Percentiles rank a stretch among this genome's conserved stretches.
Conservation (phyloP, 2,113 vertebrate genomes). For the Pristiophorus japonicus region DNA sequence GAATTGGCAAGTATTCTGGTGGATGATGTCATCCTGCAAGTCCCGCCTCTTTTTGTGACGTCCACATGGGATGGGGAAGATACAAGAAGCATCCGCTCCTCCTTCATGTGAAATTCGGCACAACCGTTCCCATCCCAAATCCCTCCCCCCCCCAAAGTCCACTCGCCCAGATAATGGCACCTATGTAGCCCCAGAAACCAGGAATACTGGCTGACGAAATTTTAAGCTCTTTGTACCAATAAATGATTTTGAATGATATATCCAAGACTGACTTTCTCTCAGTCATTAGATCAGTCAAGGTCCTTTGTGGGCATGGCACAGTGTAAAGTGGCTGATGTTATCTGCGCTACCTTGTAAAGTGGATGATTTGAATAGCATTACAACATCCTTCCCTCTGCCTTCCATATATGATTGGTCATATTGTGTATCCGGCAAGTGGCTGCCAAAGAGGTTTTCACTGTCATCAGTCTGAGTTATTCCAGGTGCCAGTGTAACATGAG, state of each 20-base stretch:
- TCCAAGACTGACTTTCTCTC: too few relatives aligned
- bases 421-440: not conserved
- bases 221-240: too few relatives aligned
- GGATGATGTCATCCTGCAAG: not conserved
- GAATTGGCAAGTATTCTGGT: too few relatives aligned
- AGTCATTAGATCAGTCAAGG: too few relatives aligned
- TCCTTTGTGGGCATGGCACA: not conserved
- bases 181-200: not conserved
- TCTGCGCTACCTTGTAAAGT: not conserved
- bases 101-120: not conserved
- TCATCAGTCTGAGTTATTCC: not conserved
- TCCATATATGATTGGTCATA: not conserved
- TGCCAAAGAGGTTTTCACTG: not conserved
- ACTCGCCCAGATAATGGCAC: not conserved
- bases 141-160: not conserved
- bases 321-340: not conserved
- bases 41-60: not conserved
- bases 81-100: not conserved
- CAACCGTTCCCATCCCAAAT: not conserved
- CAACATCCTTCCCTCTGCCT: not conserved
- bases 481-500: not conserved
- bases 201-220: not conserved
- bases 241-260: too few relatives aligned
- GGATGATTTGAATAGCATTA: not conserved
- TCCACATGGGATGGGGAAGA: not conserved